These are phyloP conservation scores for Odontocolon sp. DNA, from an alignment of 2,888 invertebrate species.

Conservation along the genomic window DNA sequence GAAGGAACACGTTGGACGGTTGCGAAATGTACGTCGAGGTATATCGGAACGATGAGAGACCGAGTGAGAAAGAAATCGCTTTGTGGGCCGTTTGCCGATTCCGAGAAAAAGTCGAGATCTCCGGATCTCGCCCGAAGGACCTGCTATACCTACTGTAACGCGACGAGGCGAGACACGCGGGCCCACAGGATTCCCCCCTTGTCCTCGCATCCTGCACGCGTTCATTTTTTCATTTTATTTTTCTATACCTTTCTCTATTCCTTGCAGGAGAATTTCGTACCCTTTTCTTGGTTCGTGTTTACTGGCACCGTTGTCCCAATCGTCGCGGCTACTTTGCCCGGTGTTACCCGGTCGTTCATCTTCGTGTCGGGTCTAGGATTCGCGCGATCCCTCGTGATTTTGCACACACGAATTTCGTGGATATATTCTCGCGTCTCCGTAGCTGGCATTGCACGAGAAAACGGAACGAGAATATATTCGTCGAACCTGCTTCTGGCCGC, in stretches of 20 bases:
- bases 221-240: constrained; percentile 45
- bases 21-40: constrained; percentile 42
- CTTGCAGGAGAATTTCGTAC: constrained; percentile 27
- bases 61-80: constrained; percentile 40
- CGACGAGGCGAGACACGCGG: constrained; percentile 36
- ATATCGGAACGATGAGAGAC: constrained; percentile 17
- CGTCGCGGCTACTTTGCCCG: constrained; percentile 16
- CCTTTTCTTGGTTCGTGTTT: constrained; percentile 14
- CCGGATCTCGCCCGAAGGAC: constrained; percentile 52
- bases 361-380: constrained; percentile 63
- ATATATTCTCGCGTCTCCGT: constrained; percentile 15
- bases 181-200: constrained; percentile 53
- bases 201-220: constrained; percentile 52
- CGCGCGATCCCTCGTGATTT: constrained; percentile 54
- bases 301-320: constrained; percentile 31
- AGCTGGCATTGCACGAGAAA: constrained; percentile 21
- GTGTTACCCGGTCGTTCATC: constrained; percentile 57
- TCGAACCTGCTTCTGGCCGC: constrained; percentile 31
- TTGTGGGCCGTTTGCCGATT: constrained; percentile 49
- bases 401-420: constrained; percentile 51
- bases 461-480: constrained; percentile 31
- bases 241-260: constrained; percentile 17
- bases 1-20: constrained; percentile 19
- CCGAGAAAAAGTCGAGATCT: constrained; percentile 52
- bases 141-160: constrained; percentile 46